Percentiles rank a stretch among this genome's conserved stretches.
Evolutionary conservation across 2,797 vertebrate species (phyloP).

Genomic region (Megaceryle alcyon): DNA sequence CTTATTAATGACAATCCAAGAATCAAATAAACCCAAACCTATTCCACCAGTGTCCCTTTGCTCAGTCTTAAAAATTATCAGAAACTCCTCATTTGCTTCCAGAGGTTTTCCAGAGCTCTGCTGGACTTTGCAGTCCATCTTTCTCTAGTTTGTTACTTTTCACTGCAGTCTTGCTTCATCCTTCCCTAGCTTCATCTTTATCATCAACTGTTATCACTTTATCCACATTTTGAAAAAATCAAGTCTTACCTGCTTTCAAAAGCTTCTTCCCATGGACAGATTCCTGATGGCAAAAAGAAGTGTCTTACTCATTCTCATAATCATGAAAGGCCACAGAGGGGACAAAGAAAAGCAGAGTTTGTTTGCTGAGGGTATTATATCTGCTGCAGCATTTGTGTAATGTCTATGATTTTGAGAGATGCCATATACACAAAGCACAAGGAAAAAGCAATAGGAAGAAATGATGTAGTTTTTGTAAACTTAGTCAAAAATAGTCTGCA

Average conservation of each 20-base stretch:
- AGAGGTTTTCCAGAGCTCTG: background rate
- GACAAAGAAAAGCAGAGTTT: background rate
- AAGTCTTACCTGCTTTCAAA: background rate
- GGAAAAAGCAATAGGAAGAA: background rate
- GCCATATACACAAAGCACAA: background rate
- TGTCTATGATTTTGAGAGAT: background rate
- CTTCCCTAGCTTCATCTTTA: background rate
- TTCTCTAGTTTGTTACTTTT: background rate
- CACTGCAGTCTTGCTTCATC: background rate
- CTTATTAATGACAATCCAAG: background rate
- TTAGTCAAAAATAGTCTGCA: constrained; percentile 39
- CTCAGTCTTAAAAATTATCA: background rate
- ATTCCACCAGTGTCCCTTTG: background rate
- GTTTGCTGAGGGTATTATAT: background rate
- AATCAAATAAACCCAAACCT: background rate
- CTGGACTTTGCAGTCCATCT: background rate
- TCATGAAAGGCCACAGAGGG: background rate
- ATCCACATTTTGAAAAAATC: background rate
- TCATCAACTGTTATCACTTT: background rate
- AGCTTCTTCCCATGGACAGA: background rate
- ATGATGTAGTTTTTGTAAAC: background rate
- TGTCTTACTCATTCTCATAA: background rate
- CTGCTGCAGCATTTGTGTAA: background rate
- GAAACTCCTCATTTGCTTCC: background rate
- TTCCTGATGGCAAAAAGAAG: background rate